These are phyloP conservation scores for Nomia melanderi DNA, from an alignment of 1,140 invertebrate species.

Conservation along the genomic window DNA sequence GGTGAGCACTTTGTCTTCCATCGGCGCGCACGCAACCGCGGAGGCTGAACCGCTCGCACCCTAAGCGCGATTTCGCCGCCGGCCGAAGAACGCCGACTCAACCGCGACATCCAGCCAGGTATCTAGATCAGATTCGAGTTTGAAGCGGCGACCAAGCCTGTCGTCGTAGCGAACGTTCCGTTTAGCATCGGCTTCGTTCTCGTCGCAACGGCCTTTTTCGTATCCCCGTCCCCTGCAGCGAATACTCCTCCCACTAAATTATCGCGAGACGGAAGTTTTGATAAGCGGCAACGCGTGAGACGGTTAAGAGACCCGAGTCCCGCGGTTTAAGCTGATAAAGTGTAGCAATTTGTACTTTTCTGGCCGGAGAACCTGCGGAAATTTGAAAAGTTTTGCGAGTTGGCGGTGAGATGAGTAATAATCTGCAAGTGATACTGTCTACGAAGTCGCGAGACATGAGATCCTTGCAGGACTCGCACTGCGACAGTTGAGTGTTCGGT, in stretches of 20 bases:
- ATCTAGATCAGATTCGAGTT: slow-evolving; percentile 34
- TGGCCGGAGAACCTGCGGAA: neutral
- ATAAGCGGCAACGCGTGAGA: neutral
- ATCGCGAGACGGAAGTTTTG: slow-evolving; percentile 1
- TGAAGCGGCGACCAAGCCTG: neutral
- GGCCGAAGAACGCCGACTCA: slow-evolving; percentile 19
- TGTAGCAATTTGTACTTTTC: neutral
- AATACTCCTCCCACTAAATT: neutral
- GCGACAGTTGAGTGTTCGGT: no score
- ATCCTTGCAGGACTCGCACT: no score
- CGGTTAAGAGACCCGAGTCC: neutral
- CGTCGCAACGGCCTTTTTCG: neutral
- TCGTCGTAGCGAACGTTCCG: neutral
- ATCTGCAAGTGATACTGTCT: neutral
- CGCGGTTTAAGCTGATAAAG: neutral
- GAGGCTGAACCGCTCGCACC: slow-evolving; percentile 33
- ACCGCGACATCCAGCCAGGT: slow-evolving; percentile 22
- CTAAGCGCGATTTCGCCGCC: slow-evolving; percentile 25
- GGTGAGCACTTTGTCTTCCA: slow-evolving; percentile 58
- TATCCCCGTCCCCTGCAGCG: neutral
- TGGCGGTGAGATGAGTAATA: neutral
- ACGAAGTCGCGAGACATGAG: neutral
- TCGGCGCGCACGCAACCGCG: slow-evolving; percentile 13
- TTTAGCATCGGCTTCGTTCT: neutral
- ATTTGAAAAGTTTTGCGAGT: neutral